phyloP scores from a whole-genome alignment of 2,113 vertebrate species.

The Phodopus roborovskii region DNA sequence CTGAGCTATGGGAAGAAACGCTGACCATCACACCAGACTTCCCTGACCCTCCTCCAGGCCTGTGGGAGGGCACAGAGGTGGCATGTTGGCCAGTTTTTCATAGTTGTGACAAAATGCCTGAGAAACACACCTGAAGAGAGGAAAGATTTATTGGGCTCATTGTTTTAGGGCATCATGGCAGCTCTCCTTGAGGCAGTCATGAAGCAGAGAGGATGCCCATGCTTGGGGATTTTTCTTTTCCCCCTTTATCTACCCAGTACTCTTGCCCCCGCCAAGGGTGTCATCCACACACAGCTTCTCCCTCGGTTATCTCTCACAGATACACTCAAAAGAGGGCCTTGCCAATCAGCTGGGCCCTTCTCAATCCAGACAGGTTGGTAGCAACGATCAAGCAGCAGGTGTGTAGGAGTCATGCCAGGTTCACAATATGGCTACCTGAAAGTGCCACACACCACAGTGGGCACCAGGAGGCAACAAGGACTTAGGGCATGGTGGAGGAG shows the following conservation, averaged over 20 bases:
- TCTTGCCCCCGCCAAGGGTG: background rate
- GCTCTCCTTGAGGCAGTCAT: background rate
- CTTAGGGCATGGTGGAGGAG: background rate
- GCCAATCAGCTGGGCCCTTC: background rate
- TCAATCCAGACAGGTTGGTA: too few species aligned
- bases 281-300: background rate
- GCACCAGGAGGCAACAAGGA: accelerated
- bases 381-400: too few species aligned
- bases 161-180: background rate
- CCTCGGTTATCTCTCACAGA: background rate
- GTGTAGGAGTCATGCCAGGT: background rate
- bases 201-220: background rate
- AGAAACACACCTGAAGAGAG: background rate
- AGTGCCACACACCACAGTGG: background rate
- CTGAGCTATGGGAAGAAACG: background rate
- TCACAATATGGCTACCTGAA: accelerated
- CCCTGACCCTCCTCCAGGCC: background rate
- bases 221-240: background rate
- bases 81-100: background rate
- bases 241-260: background rate
- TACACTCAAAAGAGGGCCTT: background rate
- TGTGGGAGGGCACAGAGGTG: background rate
- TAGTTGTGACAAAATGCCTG: background rate
- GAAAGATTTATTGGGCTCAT: too few species aligned
- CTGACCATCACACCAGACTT: background rate